phyloP scores from a whole-genome alignment of 2,888 invertebrate genomes.

The Drepanosiphum platanoidis region DNA sequence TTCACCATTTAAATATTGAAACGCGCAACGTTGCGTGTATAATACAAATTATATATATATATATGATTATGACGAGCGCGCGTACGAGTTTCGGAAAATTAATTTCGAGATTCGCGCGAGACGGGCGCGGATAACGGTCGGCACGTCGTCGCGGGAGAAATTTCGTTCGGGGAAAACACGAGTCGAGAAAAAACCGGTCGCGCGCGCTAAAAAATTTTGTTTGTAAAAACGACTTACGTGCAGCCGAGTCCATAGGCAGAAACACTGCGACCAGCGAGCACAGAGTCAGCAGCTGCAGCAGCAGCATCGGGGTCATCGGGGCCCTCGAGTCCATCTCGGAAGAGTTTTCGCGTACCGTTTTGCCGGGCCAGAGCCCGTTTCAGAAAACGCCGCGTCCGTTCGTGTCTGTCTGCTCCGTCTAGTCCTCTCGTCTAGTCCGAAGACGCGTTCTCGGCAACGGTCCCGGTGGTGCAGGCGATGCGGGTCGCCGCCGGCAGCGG shows the following conservation, averaged over 20 bases:
- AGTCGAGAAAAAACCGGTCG: background rate
- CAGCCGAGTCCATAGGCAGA: background rate
- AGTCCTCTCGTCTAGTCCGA: background rate
- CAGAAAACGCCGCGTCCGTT: no score
- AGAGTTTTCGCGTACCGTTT: no score
- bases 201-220: no score
- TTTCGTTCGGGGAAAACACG: background rate
- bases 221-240: constrained; percentile 8
- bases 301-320: background rate
- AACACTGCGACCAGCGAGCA: constrained; percentile 23
- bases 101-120: background rate
- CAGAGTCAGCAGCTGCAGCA: background rate
- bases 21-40: no score
- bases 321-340: background rate
- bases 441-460: background rate
- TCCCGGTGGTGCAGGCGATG: no score
- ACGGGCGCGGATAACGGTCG: background rate
- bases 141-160: background rate
- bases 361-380: no score
- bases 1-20: no score
- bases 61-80: background rate
- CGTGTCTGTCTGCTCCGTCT: background rate
- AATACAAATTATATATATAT: background rate
- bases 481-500: background rate
- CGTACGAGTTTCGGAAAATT: background rate